These are phyloP conservation scores for Hephaestus fuliginosus DNA, from an alignment of 2,797 vertebrate species.

Conservation along the genomic window DNA sequence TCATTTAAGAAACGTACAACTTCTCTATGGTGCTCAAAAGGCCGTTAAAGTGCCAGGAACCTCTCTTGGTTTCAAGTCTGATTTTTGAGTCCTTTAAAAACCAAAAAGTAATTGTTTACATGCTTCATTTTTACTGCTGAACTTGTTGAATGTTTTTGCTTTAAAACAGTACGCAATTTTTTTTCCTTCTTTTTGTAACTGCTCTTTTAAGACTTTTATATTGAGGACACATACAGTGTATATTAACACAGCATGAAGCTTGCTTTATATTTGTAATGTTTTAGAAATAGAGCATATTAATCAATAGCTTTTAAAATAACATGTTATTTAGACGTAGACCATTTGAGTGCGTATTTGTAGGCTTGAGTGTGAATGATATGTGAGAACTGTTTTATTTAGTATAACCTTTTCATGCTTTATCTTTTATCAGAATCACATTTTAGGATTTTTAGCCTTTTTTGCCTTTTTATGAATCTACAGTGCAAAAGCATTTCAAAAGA, in stretches of 20 bases:
- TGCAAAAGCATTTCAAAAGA: slow-evolving; percentile 56
- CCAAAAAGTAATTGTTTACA: slow-evolving; percentile 73
- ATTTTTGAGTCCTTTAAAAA: slow-evolving; percentile 29
- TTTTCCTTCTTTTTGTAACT: slow-evolving; percentile 29
- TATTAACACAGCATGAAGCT: slow-evolving; percentile 58
- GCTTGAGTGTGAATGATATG: slow-evolving; percentile 29
- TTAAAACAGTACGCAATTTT: slow-evolving; percentile 48
- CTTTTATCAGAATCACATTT: slow-evolving; percentile 33
- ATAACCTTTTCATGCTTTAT: slow-evolving; percentile 34
- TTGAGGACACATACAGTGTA: slow-evolving; percentile 34
- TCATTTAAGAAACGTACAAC: neutral
- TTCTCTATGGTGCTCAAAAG: slow-evolving; percentile 24
- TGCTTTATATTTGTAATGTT: slow-evolving; percentile 51
- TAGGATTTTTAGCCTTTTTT: slow-evolving; percentile 16
- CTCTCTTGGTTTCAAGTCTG: slow-evolving; percentile 6
- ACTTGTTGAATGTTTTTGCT: slow-evolving; percentile 56
- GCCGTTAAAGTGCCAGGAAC: slow-evolving; percentile 18
- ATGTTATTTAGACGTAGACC: slow-evolving; percentile 47
- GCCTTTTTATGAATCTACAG: slow-evolving; percentile 42
- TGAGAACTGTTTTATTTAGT: slow-evolving; percentile 24
- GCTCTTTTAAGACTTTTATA: slow-evolving; percentile 56
- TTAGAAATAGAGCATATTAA: slow-evolving; percentile 59
- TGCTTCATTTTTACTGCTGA: slow-evolving; percentile 72
- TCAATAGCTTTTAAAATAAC: slow-evolving; percentile 47
- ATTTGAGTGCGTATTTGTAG: slow-evolving; percentile 48